These are phyloP conservation scores for Heteropelma amictum DNA, from an alignment of 2,888 invertebrate species.

Conservation along the genomic window DNA sequence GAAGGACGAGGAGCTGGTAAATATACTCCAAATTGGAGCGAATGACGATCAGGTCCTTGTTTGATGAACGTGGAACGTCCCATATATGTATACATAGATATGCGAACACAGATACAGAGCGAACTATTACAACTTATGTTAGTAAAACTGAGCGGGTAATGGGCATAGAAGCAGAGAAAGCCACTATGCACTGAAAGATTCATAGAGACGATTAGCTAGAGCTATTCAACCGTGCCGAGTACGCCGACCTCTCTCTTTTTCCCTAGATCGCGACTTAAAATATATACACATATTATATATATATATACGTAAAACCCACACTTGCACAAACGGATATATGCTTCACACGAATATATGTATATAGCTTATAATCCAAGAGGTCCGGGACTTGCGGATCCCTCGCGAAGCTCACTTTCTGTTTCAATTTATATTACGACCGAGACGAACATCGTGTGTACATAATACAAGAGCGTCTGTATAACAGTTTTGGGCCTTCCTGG, in stretches of 20 bases:
- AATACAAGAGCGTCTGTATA: slow-evolving; percentile 3
- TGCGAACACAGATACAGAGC: slow-evolving; percentile 5
- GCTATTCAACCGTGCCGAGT: slow-evolving; percentile 47
- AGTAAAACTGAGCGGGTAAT: slow-evolving; percentile 26
- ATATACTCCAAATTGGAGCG: too few relatives aligned
- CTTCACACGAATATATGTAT: background rate
- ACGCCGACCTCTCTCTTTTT: slow-evolving; percentile 41
- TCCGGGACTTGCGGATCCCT: slow-evolving; percentile 28
- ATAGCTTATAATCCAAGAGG: slow-evolving; percentile 26
- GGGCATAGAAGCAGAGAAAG: slow-evolving; percentile 46
- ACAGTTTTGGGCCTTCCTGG: too few relatives aligned
- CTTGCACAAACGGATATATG: background rate
- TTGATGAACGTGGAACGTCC: background rate
- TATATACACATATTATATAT: too few relatives aligned
- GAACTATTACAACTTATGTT: slow-evolving; percentile 30
- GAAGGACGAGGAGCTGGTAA: too few relatives aligned
- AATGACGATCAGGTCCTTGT: too few relatives aligned
- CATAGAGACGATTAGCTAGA: slow-evolving; percentile 53
- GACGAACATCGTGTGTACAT: slow-evolving; percentile 7
- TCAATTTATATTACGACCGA: slow-evolving; percentile 47
- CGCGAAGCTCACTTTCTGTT: slow-evolving; percentile 53
- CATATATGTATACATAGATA: background rate
- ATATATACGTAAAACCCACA: background rate
- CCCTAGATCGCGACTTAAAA: slow-evolving; percentile 25
- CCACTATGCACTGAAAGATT: slow-evolving; percentile 53